Conservation (phyloP, 2,797 vertebrate species). For the Pagetopsis macropterus region DNA sequence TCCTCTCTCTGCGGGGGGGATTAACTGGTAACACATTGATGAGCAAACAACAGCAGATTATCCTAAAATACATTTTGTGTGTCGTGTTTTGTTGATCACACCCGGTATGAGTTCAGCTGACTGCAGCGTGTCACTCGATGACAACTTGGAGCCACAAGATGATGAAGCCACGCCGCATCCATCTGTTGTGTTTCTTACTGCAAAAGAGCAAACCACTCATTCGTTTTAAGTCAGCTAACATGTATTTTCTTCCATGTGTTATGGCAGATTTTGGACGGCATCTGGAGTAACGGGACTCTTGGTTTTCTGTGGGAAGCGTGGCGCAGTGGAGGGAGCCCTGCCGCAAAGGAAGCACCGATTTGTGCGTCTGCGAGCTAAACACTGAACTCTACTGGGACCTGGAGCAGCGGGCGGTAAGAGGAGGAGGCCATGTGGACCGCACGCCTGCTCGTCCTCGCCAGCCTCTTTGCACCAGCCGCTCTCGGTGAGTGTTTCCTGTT, state of each 20-base stretch:
- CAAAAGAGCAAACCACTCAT: conserved; percentile 9
- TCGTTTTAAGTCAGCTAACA: conserved; percentile 23
- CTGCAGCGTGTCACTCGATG: conserved; percentile 54
- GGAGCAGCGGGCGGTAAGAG: conserved; percentile 76
- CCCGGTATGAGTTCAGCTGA: conserved; percentile 55
- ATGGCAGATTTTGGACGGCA: conserved; percentile 48
- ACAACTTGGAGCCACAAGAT: conserved; percentile 59
- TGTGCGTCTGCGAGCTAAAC: conserved; percentile 51
- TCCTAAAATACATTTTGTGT: conserved; percentile 57
- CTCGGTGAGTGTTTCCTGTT: conserved; percentile 86
- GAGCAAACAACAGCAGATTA: conserved; percentile 69
- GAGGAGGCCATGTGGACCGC: conserved; percentile 93
- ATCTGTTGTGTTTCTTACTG: conserved; percentile 63
- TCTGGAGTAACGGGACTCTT: conserved; percentile 37
- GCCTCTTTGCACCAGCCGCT: conserved; percentile 87
- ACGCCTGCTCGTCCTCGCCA: conserved; percentile 91
- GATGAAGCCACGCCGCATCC: conserved; percentile 63
- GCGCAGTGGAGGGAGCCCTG: conserved; percentile 65
- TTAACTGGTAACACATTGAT: conserved; percentile 58
- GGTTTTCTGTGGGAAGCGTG: conserved; percentile 39
- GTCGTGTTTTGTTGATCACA: conserved; percentile 63
- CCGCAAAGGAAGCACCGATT: conserved; percentile 50
- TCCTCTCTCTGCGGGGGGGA: conserved; percentile 65
- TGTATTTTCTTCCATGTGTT: background rate
- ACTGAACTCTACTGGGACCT: conserved; percentile 71